Percentiles rank a stretch among this genome's conserved stretches.
These are phyloP conservation scores for Perognathus longimembris DNA, from an alignment of 2,113 vertebrate genomes.

Conservation along the genomic window DNA sequence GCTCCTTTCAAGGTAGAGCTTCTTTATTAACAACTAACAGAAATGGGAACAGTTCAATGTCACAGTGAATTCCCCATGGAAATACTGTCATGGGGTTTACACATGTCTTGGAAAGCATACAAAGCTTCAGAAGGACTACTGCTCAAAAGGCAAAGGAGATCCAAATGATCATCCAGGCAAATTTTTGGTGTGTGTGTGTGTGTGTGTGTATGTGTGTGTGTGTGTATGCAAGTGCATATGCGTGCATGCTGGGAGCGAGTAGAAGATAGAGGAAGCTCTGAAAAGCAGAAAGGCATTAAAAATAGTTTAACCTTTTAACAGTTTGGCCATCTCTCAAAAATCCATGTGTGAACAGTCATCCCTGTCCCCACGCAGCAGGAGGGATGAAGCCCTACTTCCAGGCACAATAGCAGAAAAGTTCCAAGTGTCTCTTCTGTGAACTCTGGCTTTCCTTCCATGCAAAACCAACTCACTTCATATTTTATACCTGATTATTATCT, in stretches of 20 bases:
- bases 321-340: not conserved
- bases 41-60: conserved; percentile 2
- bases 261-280: not conserved
- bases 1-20: not conserved
- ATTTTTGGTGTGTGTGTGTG: too few species aligned
- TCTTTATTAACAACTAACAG: not conserved
- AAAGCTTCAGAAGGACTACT: conserved; percentile 14
- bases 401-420: not conserved
- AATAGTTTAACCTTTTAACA: not conserved
- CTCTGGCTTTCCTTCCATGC: not conserved
- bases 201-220: too few species aligned
- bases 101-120: not conserved
- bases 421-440: not conserved
- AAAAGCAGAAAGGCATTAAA: not conserved
- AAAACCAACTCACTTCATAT: not conserved
- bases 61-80: not conserved
- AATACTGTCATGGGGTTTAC: not conserved
- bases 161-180: not conserved
- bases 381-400: not conserved
- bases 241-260: not conserved
- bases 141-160: not conserved
- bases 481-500: not conserved
- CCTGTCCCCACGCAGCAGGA: not conserved
- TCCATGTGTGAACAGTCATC: not conserved
- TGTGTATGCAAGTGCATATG: too few species aligned